Evolutionary conservation across 2,113 vertebrate genomes (phyloP).

Genomic region (Nyctereutes procyonoides): DNA sequence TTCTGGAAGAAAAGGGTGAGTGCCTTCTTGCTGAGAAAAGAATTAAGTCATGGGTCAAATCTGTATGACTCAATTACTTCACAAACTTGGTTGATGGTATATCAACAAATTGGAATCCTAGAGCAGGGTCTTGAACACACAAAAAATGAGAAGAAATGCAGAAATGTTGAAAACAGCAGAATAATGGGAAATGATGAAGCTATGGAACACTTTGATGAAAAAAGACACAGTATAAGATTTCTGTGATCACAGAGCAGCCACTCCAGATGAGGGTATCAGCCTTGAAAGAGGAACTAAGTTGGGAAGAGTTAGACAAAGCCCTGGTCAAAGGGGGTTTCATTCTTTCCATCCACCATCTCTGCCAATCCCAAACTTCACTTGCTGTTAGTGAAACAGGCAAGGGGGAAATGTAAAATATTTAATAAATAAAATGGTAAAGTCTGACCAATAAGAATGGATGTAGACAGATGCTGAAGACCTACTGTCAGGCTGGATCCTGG

Average conservation of each 20-base stretch:
- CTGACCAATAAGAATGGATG: not conserved
- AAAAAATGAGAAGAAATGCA: slow-evolving; percentile 3
- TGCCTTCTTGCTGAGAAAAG: not conserved
- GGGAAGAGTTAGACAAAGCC: not conserved
- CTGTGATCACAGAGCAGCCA: not conserved
- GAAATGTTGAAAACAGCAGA: not conserved
- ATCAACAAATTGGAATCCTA: not conserved
- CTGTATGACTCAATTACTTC: not conserved
- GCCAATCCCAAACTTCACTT: not conserved
- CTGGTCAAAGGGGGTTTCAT: not conserved
- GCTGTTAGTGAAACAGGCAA: not conserved
- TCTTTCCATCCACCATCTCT: not conserved
- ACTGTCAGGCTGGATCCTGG: not conserved
- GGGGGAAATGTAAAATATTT: not conserved
- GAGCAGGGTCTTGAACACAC: not conserved
- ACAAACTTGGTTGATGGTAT: not conserved
- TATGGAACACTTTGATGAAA: not conserved
- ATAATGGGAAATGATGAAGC: not conserved
- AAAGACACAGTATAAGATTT: not conserved
- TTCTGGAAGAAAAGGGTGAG: slow-evolving; percentile 20
- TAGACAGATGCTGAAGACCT: not conserved
- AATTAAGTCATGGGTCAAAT: not conserved
- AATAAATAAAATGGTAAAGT: not conserved
- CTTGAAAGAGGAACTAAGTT: not conserved
- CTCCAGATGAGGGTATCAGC: not conserved